Evolutionary conservation across 2,113 vertebrate species (phyloP).

Genomic region (Thamnophis sirtalis): DNA sequence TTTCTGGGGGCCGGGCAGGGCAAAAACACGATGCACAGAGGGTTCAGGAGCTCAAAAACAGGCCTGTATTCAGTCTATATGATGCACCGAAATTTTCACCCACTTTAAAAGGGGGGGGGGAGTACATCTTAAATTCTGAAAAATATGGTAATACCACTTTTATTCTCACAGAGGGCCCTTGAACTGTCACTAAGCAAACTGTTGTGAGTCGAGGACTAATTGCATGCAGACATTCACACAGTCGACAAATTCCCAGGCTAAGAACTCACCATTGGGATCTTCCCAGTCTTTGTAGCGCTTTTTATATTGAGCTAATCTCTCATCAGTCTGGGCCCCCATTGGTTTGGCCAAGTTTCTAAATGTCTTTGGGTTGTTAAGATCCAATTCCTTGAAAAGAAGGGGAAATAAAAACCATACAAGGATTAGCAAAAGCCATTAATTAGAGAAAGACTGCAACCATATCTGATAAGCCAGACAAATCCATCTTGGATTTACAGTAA

Average conservation of each 20-base stretch:
- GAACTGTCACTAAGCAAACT: background rate
- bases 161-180: too few species aligned
- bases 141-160: too few species aligned
- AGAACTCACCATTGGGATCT: conserved; percentile 85
- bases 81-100: too few species aligned
- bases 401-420: background rate
- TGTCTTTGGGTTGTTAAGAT: conserved; percentile 91
- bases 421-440: background rate
- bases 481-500: background rate
- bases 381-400: conserved; percentile 80
- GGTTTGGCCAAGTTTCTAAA: conserved; percentile 95
- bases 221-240: background rate
- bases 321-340: conserved; percentile 96
- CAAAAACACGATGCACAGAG: too few species aligned
- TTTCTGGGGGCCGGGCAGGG: too few species aligned
- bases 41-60: too few species aligned
- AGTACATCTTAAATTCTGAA: too few species aligned
- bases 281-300: conserved; percentile 98
- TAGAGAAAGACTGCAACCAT: background rate
- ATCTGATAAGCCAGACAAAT: background rate
- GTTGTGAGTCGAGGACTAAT: background rate
- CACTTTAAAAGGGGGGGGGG: too few species aligned
- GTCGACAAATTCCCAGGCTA: background rate
- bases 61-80: too few species aligned
- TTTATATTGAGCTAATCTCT: conserved; percentile 92